phyloP scores from a whole-genome alignment of 2,888 invertebrate genomes.

The Volucella zonaria region DNA sequence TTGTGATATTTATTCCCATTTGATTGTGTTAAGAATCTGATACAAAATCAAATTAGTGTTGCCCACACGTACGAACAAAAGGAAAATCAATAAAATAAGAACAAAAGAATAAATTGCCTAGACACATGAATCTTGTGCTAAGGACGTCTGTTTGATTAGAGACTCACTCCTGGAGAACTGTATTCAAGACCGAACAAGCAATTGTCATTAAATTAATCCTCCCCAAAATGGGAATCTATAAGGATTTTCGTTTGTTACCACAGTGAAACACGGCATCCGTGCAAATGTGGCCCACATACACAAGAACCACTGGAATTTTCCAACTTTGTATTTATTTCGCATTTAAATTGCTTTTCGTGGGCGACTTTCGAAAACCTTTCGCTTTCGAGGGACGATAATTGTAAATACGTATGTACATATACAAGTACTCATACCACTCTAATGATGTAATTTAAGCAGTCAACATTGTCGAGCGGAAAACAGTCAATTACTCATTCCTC shows the following conservation, averaged over 20 bases:
- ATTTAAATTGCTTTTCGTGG: conserved; percentile 29
- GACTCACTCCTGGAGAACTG: not conserved
- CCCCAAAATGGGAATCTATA: not conserved
- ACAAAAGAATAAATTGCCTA: conserved; percentile 4
- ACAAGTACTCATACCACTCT: no score
- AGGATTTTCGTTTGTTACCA: not conserved
- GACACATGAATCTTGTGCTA: not conserved
- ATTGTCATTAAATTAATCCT: conserved; percentile 24
- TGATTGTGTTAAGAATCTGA: conserved; percentile 7
- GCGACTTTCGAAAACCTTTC: no score
- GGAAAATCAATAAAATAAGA: not conserved
- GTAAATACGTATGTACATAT: no score
- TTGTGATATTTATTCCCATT: conserved; percentile 1
- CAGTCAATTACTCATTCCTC: conserved; percentile 22
- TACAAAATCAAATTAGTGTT: conserved; percentile 4
- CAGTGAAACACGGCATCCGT: not conserved
- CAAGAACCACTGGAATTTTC: not conserved
- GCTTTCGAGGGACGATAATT: not conserved
- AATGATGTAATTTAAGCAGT: not conserved
- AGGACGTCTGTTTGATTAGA: conserved; percentile 5
- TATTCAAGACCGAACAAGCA: not conserved
- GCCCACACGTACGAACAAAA: not conserved
- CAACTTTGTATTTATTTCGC: conserved; percentile 28
- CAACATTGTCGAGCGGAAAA: not conserved
- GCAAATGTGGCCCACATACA: not conserved